Evolutionary conservation across 2,888 invertebrate species (phyloP).

Genomic region (Chrysolina haemoptera): DNA sequence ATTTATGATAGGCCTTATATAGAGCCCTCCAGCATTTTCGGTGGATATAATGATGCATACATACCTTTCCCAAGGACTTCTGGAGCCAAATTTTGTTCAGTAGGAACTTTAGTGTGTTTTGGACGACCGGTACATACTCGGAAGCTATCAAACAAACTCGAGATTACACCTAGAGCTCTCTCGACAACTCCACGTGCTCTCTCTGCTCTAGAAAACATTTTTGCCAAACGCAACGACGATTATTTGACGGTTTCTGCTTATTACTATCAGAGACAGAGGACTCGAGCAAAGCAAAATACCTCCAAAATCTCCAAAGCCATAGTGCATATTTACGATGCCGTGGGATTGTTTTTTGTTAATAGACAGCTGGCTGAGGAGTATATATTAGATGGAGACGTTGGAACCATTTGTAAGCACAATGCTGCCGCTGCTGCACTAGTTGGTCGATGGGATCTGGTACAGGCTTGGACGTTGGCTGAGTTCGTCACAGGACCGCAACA

Average conservation of each 20-base stretch:
- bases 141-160: conserved; percentile 79
- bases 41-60: conserved; percentile 79
- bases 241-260: conserved; percentile 78
- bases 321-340: conserved; percentile 82
- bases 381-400: conserved; percentile 74
- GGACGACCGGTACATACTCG: conserved; percentile 79
- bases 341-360: conserved; percentile 83
- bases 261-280: conserved; percentile 76
- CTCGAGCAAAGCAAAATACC: conserved; percentile 55
- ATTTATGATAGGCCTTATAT: conserved; percentile 56
- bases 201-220: conserved; percentile 77
- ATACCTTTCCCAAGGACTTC: conserved; percentile 96
- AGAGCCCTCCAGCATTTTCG: conserved; percentile 62
- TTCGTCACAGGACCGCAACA: conserved; percentile 73
- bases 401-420: conserved; percentile 87
- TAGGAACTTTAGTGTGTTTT: conserved; percentile 89
- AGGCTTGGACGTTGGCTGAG: conserved; percentile 90
- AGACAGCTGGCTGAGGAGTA: conserved; percentile 89
- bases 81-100: conserved; percentile 93
- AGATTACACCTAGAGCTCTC: conserved; percentile 85
- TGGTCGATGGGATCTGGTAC: conserved; percentile 86
- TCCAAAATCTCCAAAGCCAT: conserved; percentile 73
- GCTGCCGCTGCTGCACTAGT: conserved; percentile 80
- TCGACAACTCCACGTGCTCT: conserved; percentile 87
- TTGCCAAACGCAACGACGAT: conserved; percentile 63